A percentile compares a stretch with the other conserved stretches of the same genome.
These are phyloP conservation scores for Crossocerus cetratus DNA, from an alignment of 2,888 invertebrate species.

Conservation along the genomic window DNA sequence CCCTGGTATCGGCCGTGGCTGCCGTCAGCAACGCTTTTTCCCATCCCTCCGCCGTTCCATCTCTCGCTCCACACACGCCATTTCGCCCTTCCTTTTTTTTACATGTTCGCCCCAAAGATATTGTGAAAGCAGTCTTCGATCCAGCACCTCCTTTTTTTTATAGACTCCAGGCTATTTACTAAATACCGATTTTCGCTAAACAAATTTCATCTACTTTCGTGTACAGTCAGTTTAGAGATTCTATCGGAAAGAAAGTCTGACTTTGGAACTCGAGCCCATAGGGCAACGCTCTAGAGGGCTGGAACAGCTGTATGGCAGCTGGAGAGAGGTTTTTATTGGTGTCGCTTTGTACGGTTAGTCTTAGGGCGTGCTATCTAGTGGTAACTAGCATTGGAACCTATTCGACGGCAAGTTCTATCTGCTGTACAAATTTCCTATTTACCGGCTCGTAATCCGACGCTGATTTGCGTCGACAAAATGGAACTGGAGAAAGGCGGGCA, in stretches of 20 bases:
- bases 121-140: slow-evolving; percentile 27
- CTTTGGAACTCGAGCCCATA: slow-evolving; percentile 25
- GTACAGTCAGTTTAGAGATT: neutral
- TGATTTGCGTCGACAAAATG: neutral
- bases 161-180: slow-evolving; percentile 29
- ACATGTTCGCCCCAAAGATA: slow-evolving; percentile 58
- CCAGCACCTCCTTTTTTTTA: slow-evolving; percentile 24
- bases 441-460: no score
- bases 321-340: slow-evolving; percentile 17
- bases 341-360: neutral
- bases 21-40: slow-evolving; percentile 70
- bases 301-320: slow-evolving; percentile 42
- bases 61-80: slow-evolving; percentile 45
- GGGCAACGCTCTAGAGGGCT: slow-evolving; percentile 35
- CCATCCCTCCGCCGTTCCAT: slow-evolving; percentile 50
- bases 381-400: no score
- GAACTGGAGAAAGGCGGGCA: slow-evolving; percentile 9
- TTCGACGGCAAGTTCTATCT: no score
- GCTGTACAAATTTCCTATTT: no score
- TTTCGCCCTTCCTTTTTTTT: slow-evolving; percentile 51
- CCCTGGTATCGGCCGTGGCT: slow-evolving; percentile 62
- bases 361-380: no score
- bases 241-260: slow-evolving; percentile 6
- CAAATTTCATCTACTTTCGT: slow-evolving; percentile 4
- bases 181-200: slow-evolving; percentile 22